These are phyloP conservation scores for Epistrophe grossulariae DNA, from an alignment of 2,888 invertebrate genomes.

Conservation along the genomic window DNA sequence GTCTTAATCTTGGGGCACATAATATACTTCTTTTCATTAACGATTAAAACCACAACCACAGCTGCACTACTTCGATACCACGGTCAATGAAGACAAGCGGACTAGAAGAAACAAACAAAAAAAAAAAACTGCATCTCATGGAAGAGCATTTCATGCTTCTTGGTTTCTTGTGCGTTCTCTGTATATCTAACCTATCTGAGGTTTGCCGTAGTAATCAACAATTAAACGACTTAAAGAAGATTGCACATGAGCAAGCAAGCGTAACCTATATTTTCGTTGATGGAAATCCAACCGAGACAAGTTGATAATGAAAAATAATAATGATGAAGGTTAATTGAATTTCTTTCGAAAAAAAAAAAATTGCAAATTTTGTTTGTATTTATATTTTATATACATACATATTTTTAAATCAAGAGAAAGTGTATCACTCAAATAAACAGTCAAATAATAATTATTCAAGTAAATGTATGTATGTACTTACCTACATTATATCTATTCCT, in stretches of 20 bases:
- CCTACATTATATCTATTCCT: no score
- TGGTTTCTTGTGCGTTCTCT: constrained; percentile 73
- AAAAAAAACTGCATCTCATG: constrained; percentile 58
- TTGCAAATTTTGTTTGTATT: background rate
- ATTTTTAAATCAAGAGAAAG: constrained; percentile 23
- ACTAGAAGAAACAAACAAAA: constrained; percentile 13
- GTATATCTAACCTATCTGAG: constrained; percentile 2
- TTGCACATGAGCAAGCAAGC: constrained; percentile 60
- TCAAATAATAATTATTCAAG: no score
- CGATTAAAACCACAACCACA: constrained; percentile 35
- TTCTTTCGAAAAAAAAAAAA: constrained; percentile 9
- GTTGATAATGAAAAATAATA: constrained; percentile 38
- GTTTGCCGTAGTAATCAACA: constrained; percentile 54
- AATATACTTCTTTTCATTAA: constrained; percentile 36
- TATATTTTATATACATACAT: background rate
- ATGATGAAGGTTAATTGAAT: constrained; percentile 26
- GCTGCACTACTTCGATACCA: constrained; percentile 27
- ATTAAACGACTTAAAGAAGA: constrained; percentile 51
- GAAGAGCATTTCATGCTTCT: constrained; percentile 77
- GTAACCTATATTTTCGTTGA: constrained; percentile 59
- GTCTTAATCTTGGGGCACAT: constrained; percentile 38
- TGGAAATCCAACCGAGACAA: constrained; percentile 37
- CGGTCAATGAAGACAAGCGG: constrained; percentile 32
- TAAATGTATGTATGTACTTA: no score
- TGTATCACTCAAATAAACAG: background rate